These are phyloP conservation scores for Syngnathus rostellatus DNA, from an alignment of 2,797 vertebrate genomes.

Conservation along the genomic window DNA sequence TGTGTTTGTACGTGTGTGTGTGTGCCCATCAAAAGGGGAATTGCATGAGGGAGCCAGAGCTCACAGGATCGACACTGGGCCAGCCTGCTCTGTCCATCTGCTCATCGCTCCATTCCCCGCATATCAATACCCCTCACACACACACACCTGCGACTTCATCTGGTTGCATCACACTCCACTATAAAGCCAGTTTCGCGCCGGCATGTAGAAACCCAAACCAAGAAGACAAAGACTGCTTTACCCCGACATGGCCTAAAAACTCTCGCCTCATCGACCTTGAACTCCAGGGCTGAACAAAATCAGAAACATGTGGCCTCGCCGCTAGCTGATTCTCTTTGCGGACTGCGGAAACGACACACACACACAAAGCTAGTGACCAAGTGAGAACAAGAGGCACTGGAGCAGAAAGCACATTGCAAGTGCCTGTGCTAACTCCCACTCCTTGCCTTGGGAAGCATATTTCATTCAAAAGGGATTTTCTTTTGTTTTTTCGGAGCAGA, in stretches of 20 bases:
- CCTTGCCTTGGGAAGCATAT: slow-evolving; percentile 41
- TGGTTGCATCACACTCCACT: slow-evolving; percentile 47
- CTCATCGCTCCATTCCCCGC: slow-evolving; percentile 60
- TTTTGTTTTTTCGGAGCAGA: slow-evolving; percentile 6
- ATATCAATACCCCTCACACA: slow-evolving; percentile 53
- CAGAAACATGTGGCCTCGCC: slow-evolving; percentile 43
- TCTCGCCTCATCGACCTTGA: slow-evolving; percentile 54
- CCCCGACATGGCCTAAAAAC: slow-evolving; percentile 18
- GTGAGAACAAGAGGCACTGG: slow-evolving; percentile 60
- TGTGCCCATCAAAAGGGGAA: slow-evolving; percentile 43
- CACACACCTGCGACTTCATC: slow-evolving; percentile 34
- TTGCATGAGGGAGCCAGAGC: slow-evolving; percentile 53
- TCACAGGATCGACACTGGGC: slow-evolving; percentile 59
- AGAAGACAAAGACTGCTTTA: slow-evolving; percentile 33
- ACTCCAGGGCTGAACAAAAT: slow-evolving; percentile 40
- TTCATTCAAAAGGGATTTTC: slow-evolving; percentile 32
- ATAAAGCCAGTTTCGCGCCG: slow-evolving; percentile 52
- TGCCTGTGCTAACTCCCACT: slow-evolving; percentile 54
- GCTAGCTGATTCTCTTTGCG: slow-evolving; percentile 28
- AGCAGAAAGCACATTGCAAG: slow-evolving; percentile 65
- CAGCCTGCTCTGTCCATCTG: slow-evolving; percentile 71
- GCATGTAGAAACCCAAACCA: not conserved
- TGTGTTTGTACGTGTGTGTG: slow-evolving; percentile 14
- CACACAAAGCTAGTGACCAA: slow-evolving; percentile 38
- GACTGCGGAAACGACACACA: slow-evolving; percentile 11